A percentile compares a stretch with the other conserved stretches of the same genome.
Conservation (phyloP, 2,113 vertebrate genomes). For the Clinocottus analis region DNA sequence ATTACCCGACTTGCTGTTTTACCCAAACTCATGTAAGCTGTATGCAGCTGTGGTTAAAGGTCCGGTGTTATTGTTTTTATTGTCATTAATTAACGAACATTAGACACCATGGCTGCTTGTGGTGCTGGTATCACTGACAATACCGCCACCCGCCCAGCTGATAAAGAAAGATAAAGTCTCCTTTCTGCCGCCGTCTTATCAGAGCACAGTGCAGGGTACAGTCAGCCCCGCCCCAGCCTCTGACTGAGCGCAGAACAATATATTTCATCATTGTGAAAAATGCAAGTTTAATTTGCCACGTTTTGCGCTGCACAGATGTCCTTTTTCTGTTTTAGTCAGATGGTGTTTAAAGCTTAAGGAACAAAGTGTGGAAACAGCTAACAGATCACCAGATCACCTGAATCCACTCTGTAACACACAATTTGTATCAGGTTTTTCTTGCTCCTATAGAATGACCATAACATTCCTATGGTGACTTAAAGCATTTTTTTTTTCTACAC, state of each 20-base stretch:
- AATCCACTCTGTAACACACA: background rate
- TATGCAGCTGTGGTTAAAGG: background rate
- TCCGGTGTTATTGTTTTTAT: slow-evolving; percentile 5
- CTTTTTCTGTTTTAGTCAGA: background rate
- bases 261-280: background rate
- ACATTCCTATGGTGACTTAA: background rate
- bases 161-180: slow-evolving; percentile 42
- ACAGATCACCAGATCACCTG: too few species aligned
- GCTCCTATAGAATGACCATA: background rate
- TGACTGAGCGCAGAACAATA: background rate
- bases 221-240: slow-evolving; percentile 37
- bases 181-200: slow-evolving; percentile 41
- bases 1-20: background rate
- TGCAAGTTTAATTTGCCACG: background rate
- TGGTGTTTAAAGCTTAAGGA: background rate
- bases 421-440: background rate
- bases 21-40: background rate
- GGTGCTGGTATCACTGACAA: background rate
- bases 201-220: slow-evolving; percentile 45
- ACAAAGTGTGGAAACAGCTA: background rate
- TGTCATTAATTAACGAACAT: slow-evolving; percentile 10
- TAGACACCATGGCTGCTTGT: background rate
- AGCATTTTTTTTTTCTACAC: too few species aligned
- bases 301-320: background rate
- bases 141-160: slow-evolving; percentile 4